These are phyloP conservation scores for Cladorhizidae sp. DNA, from an alignment of 37 sponge, comb jelly and placozoan species.

Conservation along the genomic window DNA sequence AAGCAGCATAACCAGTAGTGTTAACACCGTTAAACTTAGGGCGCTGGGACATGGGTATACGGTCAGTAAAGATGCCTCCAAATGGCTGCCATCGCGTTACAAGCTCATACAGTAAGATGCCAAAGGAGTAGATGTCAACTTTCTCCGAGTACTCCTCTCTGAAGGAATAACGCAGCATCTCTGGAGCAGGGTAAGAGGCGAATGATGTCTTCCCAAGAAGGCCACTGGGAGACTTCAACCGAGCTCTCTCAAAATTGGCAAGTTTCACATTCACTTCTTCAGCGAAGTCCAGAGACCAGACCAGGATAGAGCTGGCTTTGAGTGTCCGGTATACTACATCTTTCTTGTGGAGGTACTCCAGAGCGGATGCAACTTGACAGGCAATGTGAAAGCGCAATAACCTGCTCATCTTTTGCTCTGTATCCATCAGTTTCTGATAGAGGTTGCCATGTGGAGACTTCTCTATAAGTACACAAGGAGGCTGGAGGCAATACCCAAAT, in stretches of 20 bases:
- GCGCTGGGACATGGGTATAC: conserved; percentile 25
- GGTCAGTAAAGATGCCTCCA: conserved; percentile 21
- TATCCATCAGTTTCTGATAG: conserved; percentile 67
- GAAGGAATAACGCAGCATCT: conserved; percentile 64
- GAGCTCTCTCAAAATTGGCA: conserved; percentile 74
- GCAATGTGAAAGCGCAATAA: conserved; percentile 68
- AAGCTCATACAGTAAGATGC: conserved; percentile 77
- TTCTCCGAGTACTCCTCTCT: conserved; percentile 81
- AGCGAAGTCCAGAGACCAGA: conserved; percentile 76
- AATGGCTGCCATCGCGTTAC: conserved; percentile 75
- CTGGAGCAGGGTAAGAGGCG: conserved; percentile 67
- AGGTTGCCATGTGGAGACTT: conserved; percentile 78
- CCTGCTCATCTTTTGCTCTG: conserved; percentile 62
- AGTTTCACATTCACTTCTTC: conserved; percentile 68
- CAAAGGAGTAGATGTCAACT: conserved; percentile 81
- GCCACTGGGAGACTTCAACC: conserved; percentile 54
- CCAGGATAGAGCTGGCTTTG: conserved; percentile 71
- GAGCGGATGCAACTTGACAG: conserved; percentile 68
- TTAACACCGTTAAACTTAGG: conserved; percentile 64
- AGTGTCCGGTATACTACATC: conserved; percentile 74
- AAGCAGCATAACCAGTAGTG: conserved; percentile 48
- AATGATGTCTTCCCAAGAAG: conserved; percentile 37
- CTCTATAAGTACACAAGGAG: conserved; percentile 68
- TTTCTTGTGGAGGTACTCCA: conserved; percentile 61
- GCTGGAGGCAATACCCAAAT: conserved; percentile 49